Evolutionary conservation across 2,797 vertebrate genomes (phyloP), one percentile per base, ranked within the genome.

Genomic region (Anniella stebbinsi): DNA sequence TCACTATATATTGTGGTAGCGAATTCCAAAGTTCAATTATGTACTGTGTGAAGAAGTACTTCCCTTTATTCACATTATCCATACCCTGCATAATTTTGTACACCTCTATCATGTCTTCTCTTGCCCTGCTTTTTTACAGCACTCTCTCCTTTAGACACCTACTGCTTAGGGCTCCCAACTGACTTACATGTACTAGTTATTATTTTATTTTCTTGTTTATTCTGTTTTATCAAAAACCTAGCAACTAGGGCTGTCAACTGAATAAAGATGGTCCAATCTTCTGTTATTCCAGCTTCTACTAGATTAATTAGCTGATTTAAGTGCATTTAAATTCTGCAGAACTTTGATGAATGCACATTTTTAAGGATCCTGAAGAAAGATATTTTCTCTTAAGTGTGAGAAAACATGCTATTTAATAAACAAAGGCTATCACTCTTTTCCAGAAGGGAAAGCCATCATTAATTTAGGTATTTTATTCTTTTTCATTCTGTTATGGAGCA

Each of bases 251-350:
- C 30, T 72, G 12, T 54, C 45, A 69, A 51, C 21, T 45, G 60
- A 80, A 90, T 30, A 63, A 81, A 90, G 41, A 60, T 81, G 28
- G 38, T 33, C 38, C 54, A 67, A n/a, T 76, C 28, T 80, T 57
- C 45, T 45, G 33, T 77, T 76, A n/a, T 41, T 84, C 15, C 36
- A 38, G 18, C 51, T 80, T 76, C 45, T 48, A 77, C 41, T 33
- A 1, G 0, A 36, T 21, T 66, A 54, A 67, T 83, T 69, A 54
- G 67, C 60, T 83, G 18, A 30, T 69, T 67, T 66, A 23, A 66
- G n/a, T 51, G 30, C 18, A 57, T 41, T 76, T 54, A 48, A 57
- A 69, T 75, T 18, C 18, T 82, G 25, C n/a, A 57, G 23, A 72
- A 17, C 2, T 21, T 70, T 86, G 76, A 80, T 41, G 48, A 45